phyloP scores from a whole-genome alignment of 1,140 invertebrate genomes.

The Druon quercuslanigerum region DNA sequence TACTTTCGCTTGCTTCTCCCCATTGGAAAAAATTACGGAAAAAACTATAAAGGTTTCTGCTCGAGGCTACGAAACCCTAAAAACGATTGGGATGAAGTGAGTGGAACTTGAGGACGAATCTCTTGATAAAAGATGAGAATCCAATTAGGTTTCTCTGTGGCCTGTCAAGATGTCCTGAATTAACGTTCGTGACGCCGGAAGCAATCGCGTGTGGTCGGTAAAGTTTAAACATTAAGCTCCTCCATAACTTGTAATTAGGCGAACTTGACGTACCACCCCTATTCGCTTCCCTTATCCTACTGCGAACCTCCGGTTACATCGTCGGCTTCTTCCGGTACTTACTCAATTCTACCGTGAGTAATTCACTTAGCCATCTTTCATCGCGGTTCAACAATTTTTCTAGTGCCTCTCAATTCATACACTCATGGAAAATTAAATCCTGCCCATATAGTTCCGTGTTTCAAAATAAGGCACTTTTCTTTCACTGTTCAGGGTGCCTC shows the following conservation, averaged over 20 bases:
- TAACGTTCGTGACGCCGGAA: slow-evolving; percentile 21
- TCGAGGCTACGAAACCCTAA: neutral
- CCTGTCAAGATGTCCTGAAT: slow-evolving; percentile 20
- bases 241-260: slow-evolving; percentile 55
- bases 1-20: too few relatives aligned
- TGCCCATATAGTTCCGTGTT: neutral
- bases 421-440: neutral
- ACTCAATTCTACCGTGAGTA: neutral
- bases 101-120: slow-evolving; percentile 8
- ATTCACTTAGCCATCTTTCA: neutral
- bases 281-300: neutral
- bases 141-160: slow-evolving; percentile 16
- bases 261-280: slow-evolving; percentile 20
- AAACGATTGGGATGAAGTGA: neutral
- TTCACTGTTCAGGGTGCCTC: too few relatives aligned
- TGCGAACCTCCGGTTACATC: slow-evolving; percentile 12
- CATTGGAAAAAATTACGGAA: too few relatives aligned
- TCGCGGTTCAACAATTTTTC: slow-evolving; percentile 11
- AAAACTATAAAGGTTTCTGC: too few relatives aligned
- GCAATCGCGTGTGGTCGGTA: slow-evolving; percentile 16
- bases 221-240: slow-evolving; percentile 44
- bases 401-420: neutral
- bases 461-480: too few relatives aligned
- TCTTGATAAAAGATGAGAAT: slow-evolving; percentile 1
- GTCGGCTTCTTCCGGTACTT: slow-evolving; percentile 8